Conservation (phyloP, 2,888 invertebrate species). For the Nemurella pictetii region DNA sequence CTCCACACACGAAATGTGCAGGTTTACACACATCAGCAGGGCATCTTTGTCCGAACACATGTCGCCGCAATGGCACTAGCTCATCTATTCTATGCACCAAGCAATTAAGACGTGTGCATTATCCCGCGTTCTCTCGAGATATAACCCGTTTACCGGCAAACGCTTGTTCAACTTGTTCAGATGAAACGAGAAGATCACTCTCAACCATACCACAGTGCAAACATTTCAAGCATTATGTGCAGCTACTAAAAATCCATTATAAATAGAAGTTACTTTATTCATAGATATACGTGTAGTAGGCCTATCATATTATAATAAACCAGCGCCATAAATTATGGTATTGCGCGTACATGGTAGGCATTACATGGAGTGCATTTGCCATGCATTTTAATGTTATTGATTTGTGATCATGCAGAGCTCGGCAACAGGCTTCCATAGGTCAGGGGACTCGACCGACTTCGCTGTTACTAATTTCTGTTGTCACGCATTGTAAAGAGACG, state of each 20-base stretch:
- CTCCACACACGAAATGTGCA: too few species aligned
- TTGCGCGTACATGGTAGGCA: too few species aligned
- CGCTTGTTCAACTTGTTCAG: too few species aligned
- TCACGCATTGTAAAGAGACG: background rate
- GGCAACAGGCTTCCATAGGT: background rate
- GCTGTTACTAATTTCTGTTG: background rate
- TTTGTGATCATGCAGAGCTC: background rate
- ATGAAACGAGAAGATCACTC: too few species aligned
- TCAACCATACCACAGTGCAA: background rate
- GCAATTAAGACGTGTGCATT: too few species aligned
- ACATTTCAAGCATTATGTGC: background rate
- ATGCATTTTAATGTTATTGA: background rate
- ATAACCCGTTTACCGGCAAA: background rate
- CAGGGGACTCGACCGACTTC: background rate
- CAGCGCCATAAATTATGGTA: background rate
- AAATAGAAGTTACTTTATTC: background rate
- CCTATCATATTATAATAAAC: background rate
- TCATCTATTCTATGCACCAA: too few species aligned
- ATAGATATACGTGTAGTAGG: too few species aligned
- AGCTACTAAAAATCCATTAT: slow-evolving; percentile 14
- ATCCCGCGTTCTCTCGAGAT: too few species aligned
- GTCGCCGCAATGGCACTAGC: too few species aligned
- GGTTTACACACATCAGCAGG: too few species aligned
- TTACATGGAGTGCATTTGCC: background rate
- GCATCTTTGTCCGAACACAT: too few species aligned